These are phyloP conservation scores for Cyprinodon variegatus DNA, from an alignment of 2,113 vertebrate genomes.

Conservation along the genomic window DNA sequence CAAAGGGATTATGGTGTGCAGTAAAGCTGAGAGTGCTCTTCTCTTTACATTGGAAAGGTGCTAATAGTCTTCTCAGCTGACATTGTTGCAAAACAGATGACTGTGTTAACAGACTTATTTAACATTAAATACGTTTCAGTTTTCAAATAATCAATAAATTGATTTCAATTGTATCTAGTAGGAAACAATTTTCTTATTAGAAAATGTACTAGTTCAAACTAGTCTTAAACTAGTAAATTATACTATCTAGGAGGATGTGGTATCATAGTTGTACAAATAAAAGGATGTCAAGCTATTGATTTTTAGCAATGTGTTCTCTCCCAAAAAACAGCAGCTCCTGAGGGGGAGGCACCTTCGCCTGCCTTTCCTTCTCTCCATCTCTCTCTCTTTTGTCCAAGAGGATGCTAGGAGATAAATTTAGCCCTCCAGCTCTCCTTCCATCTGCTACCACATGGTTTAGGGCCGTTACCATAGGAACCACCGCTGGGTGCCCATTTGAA, in stretches of 20 bases:
- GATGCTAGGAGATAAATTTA: slow-evolving; percentile 84
- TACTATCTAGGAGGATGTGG: slow-evolving; percentile 25
- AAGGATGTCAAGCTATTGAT: slow-evolving; percentile 57
- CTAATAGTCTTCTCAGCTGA: slow-evolving; percentile 36
- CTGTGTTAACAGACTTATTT: background rate
- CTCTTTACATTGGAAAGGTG: slow-evolving; percentile 38
- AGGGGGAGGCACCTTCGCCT: slow-evolving; percentile 59
- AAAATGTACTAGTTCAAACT: background rate
- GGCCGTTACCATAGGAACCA: slow-evolving; percentile 84
- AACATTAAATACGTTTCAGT: background rate
- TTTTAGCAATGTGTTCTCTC: slow-evolving; percentile 54
- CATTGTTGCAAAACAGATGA: background rate
- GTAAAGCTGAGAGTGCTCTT: slow-evolving; percentile 41
- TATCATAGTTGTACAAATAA: slow-evolving; percentile 9
- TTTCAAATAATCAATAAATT: background rate
- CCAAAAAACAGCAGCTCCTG: slow-evolving; percentile 49
- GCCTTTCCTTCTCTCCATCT: slow-evolving; percentile 18
- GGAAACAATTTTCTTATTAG: background rate
- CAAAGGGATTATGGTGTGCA: slow-evolving; percentile 5
- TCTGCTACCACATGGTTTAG: slow-evolving; percentile 84
- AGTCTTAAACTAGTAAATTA: background rate
- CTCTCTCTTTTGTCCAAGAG: slow-evolving; percentile 71
- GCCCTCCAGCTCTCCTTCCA: slow-evolving; percentile 83
- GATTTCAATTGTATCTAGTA: background rate
- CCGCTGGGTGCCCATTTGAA: slow-evolving; percentile 79